Percentiles rank a stretch among this genome's conserved stretches.
These are phyloP conservation scores for Manis crassicaudata DNA, from an alignment of 2,797 vertebrate genomes.

Conservation along the genomic window DNA sequence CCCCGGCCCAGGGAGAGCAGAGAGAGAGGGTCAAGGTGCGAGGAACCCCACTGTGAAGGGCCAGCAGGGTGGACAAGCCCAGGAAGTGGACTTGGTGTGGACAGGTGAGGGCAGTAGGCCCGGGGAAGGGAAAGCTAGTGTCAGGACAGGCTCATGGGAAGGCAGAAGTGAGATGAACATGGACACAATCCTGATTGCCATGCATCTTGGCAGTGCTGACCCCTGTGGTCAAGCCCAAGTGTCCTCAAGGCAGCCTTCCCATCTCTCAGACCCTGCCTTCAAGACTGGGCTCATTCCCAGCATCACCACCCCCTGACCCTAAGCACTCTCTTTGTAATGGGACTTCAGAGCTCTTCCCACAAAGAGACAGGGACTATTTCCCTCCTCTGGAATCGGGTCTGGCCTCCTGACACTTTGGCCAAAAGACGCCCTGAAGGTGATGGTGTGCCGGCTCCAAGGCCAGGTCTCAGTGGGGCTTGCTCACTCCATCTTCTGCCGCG, in stretches of 20 bases:
- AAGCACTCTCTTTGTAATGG: background rate
- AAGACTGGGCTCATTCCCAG: background rate
- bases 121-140: background rate
- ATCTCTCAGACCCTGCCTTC: background rate
- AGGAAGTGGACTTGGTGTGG: rapidly evolving
- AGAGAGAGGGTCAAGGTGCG: rapidly evolving
- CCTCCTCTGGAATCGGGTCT: background rate
- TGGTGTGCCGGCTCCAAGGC: background rate
- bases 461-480: background rate
- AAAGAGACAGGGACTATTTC: background rate
- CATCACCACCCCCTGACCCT: no score
- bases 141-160: background rate
- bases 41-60: background rate
- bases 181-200: background rate
- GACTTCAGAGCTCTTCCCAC: background rate
- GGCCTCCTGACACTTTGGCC: background rate
- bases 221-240: background rate
- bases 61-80: background rate
- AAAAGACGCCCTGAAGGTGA: no score
- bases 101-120: background rate
- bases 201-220: background rate
- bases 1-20: background rate
- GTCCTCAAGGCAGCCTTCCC: background rate
- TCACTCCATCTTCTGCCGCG: background rate
- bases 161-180: background rate